A percentile compares a stretch with the other conserved stretches of the same genome.
phyloP scores from a whole-genome alignment of 2,113 vertebrate species.

The Nothobranchius kuhntae region DNA sequence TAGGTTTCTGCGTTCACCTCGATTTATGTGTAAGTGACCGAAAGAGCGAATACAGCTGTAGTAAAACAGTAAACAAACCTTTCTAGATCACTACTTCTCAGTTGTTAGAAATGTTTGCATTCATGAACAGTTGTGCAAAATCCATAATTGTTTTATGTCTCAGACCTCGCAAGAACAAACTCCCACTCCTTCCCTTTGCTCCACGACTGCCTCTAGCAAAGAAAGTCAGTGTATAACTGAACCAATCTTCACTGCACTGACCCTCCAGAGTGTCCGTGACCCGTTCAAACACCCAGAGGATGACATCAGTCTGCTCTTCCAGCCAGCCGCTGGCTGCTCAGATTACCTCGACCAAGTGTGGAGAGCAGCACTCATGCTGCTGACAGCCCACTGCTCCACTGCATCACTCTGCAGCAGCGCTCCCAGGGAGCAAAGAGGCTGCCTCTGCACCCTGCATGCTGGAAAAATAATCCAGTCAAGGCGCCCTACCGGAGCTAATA shows the following conservation, averaged over 20 bases:
- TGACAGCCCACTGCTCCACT: constrained; percentile 62
- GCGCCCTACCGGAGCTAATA: constrained; percentile 41
- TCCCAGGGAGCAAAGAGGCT: constrained; percentile 41
- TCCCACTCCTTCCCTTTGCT: background rate
- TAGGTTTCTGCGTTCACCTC: too few species aligned
- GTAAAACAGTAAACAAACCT: too few species aligned
- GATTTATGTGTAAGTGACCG: too few species aligned
- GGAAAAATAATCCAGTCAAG: constrained; percentile 58
- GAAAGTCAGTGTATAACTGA: constrained; percentile 1
- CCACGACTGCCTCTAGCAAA: background rate
- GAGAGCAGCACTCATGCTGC: constrained; percentile 47
- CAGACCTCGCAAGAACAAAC: background rate
- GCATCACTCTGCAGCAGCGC: constrained; percentile 77
- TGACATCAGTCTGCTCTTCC: constrained; percentile 59
- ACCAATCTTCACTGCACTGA: constrained; percentile 13
- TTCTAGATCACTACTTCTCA: too few species aligned
- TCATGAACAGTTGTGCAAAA: background rate
- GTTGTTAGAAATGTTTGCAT: background rate
- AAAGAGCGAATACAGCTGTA: too few species aligned
- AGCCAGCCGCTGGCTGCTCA: constrained; percentile 52
- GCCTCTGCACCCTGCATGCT: constrained; percentile 51
- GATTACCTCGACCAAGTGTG: constrained; percentile 61
- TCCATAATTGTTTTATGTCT: background rate
- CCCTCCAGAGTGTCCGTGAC: constrained; percentile 5
- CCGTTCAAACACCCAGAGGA: constrained; percentile 11